Evolutionary conservation across 2,888 invertebrate genomes (phyloP), one percentile per base, ranked within the genome.

Genomic region (Patella depressa): DNA sequence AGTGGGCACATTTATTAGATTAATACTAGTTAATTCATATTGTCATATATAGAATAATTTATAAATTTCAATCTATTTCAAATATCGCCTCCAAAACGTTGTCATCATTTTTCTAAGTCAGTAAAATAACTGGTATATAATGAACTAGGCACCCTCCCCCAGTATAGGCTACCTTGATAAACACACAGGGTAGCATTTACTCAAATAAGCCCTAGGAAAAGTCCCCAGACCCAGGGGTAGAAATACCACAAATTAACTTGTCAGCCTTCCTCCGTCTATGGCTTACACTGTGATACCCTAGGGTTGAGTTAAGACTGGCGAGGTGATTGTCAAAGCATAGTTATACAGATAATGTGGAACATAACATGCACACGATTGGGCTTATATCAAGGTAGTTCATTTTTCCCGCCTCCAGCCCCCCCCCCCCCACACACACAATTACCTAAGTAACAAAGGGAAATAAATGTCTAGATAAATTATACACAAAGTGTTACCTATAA

Each of bases 171-270:
- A 34, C 34, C 53, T 53, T 54, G 34, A 53, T 19, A 54, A 72
- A 86, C 87, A 81, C 14, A 84, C 86, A 55, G 84, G 76, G 83
- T 78, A 77, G 57, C 3, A 9, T 70, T 79, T 78, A 75, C 78
- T 81, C 79, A 76, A 9, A 24, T 54, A 0, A 45, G 82, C 86
- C 84, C 83, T 83, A 84, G 88, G 88, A 84, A 88, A 87, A 87
- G 88, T 88, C 88, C 86, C 86, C 86, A 86, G 88, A 88, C 85
- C 83, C 57, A 73, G 72, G 24, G 85, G 80, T 83, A 88, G 87
- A 86, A 78, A 88, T 84, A 84, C 81, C 82, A 80, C 77, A 75
- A 74, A 55, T 53, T 80, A 77, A 78, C 54, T 74, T 72, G 79
- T 70, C 73, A 79, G 78, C 69, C 83, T 79, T 73, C 74, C 73